These are phyloP conservation scores for Colossoma macropomum DNA, from an alignment of 2,113 vertebrate genomes.

Conservation along the genomic window DNA sequence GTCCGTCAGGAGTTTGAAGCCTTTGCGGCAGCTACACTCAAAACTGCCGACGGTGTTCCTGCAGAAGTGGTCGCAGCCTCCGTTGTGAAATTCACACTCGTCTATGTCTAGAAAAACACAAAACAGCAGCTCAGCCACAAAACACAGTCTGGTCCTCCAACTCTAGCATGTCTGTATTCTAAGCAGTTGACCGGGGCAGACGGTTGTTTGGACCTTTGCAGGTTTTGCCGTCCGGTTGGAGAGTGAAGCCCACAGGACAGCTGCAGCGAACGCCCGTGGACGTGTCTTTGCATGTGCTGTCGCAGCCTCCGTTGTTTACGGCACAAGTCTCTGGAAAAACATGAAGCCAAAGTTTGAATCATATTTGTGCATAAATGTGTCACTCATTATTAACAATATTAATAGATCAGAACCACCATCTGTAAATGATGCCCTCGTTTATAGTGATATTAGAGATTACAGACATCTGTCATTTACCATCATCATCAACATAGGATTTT, in stretches of 20 bases:
- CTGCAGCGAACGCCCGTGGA: conserved; percentile 97
- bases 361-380: not conserved
- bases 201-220: conserved; percentile 86
- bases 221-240: conserved; percentile 93
- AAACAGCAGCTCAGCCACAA: conserved; percentile 18
- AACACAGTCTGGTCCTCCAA: not conserved
- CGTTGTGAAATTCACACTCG: conserved; percentile 90
- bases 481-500: no score
- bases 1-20: conserved; percentile 96
- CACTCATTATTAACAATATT: no score
- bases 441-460: no score
- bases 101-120: conserved; percentile 87
- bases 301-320: conserved; percentile 95
- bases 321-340: conserved; percentile 90
- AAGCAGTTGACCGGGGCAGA: not conserved
- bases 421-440: no score
- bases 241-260: conserved; percentile 91
- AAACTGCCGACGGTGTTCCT: conserved; percentile 97
- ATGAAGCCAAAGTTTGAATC: not conserved
- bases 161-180: not conserved
- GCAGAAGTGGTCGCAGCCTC: conserved; percentile 96
- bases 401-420: no score
- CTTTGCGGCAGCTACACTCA: conserved; percentile 95
- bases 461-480: no score
- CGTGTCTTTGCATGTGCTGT: conserved; percentile 97